These are phyloP conservation scores for Actenoides lindsayi DNA, from an alignment of 2,113 vertebrate genomes.

Conservation along the genomic window DNA sequence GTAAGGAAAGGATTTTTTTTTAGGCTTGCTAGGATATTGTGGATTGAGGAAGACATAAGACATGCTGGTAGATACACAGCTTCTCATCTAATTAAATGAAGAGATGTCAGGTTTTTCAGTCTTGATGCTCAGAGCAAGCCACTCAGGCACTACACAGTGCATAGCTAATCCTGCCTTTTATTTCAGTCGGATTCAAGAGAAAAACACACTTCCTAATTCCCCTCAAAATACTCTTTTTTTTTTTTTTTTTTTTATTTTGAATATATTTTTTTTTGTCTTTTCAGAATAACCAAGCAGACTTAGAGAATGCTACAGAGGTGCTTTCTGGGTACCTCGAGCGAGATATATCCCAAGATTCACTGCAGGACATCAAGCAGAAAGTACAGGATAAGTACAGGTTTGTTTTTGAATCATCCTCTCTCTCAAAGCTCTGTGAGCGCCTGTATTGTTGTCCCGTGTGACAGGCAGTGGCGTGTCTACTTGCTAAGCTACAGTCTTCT, in stretches of 20 bases:
- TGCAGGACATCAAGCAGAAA: constrained; percentile 99
- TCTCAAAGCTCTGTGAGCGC: neutral
- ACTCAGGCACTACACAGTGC: neutral
- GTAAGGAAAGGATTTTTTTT: neutral
- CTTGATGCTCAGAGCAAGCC: neutral
- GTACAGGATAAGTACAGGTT: constrained; percentile 99
- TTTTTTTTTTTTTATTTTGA: neutral
- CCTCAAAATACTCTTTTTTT: neutral
- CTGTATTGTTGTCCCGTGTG: neutral
- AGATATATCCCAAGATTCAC: constrained; percentile 99
- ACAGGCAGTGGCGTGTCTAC: neutral
- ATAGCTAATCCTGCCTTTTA: neutral
- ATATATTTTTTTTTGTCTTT: neutral
- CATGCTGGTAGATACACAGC: neutral
- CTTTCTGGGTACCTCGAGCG: constrained; percentile 98
- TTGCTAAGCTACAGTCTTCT: neutral
- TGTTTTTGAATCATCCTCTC: neutral
- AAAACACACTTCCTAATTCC: neutral
- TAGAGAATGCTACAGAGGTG: constrained; percentile 99
- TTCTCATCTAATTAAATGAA: neutral
- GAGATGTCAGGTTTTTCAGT: neutral
- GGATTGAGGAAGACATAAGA: fast-evolving
- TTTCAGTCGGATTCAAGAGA: neutral
- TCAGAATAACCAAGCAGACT: constrained; percentile 99
- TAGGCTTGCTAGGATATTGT: neutral